Evolutionary conservation across 2,113 vertebrate species (phyloP), one percentile per base, ranked within the genome.

Genomic region (Peromyscus leucopus): DNA sequence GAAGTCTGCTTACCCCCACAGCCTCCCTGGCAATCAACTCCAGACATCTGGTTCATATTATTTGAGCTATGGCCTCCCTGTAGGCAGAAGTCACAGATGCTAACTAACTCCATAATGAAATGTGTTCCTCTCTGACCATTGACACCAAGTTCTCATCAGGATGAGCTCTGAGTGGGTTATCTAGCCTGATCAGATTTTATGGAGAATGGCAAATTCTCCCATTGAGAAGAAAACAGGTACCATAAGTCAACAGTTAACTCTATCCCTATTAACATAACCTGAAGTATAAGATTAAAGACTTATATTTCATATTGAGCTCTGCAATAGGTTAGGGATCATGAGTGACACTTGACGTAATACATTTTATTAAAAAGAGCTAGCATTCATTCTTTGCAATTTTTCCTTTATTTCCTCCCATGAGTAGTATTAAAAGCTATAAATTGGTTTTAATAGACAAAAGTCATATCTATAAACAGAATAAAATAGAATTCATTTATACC

Each of bases 391-490:
- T 91, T 88, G 42, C 36, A 51, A 46, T 71, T 13, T 46, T 91
- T 13, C 31, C 7, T 94, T 91, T 79, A 79, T 85, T 85, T 90
- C 31, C 92, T 89, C 21, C 72, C 71, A 22, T 33, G 33, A 82
- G 67, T 42, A 65, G 24, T 28, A 89, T 86, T 72, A 91, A 9
- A 89, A 79, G 51, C 9, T 51, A 95, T 65, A 55, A n/a, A 85
- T 42, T 90, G 13, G 24, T 80, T 94, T 96, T 74, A 95, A 75
- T 26, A 80, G 79, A 95, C 91, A 90, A 51, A 91, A 94, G 19
- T 75, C 33, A 33, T 71, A 63, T 55, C 3, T 28, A 76, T 16
- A 33, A 93, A 51, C 16, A 89, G 31, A 91, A 87, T 46, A 80
- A 95, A 95, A 71, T 33, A 36, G 86, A 92, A 93, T 76, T 82